Evolutionary conservation across 2,113 vertebrate genomes (phyloP).

Genomic region (Ictalurus punctatus): DNA sequence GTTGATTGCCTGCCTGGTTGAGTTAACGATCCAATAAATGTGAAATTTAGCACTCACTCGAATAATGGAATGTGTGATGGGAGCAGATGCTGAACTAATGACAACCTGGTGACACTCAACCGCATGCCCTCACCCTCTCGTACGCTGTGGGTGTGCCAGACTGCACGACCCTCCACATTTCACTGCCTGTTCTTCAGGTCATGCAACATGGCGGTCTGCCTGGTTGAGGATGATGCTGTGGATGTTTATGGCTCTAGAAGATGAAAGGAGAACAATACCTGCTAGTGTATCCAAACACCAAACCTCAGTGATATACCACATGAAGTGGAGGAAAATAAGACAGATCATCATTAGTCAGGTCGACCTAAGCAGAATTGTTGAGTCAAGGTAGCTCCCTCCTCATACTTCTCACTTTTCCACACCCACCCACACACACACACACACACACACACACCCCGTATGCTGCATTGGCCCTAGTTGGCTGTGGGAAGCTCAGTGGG

Average conservation of each 20-base stretch:
- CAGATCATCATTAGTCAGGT: not conserved
- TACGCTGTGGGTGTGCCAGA: conserved; percentile 49
- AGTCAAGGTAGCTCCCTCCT: conserved; percentile 3
- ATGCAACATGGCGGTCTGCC: not conserved
- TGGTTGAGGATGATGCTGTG: not conserved
- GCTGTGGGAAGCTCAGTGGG: conserved; percentile 59
- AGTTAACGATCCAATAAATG: conserved; percentile 89
- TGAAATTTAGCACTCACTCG: conserved; percentile 75
- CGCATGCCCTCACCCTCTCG: conserved; percentile 71
- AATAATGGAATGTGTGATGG: conserved; percentile 82
- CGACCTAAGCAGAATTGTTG: conserved; percentile 23
- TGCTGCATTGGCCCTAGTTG: conserved; percentile 10
- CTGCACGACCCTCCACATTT: conserved; percentile 41
- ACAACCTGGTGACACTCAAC: conserved; percentile 87
- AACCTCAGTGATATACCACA: conserved; percentile 22
- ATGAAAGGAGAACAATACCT: conserved; percentile 10
- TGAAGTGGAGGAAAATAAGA: not conserved
- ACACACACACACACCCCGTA: conserved; percentile 4
- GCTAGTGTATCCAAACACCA: conserved; percentile 22
- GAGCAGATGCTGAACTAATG: conserved; percentile 88
- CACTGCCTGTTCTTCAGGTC: conserved; percentile 25
- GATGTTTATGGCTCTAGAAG: conserved; percentile 29
- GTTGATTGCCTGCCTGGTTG: conserved; percentile 84
- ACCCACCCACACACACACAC: not conserved
- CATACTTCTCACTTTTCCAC: not conserved